Evolutionary conservation across 2,797 vertebrate species (phyloP).

Genomic region (Pantherophis alleghaniensis): DNA sequence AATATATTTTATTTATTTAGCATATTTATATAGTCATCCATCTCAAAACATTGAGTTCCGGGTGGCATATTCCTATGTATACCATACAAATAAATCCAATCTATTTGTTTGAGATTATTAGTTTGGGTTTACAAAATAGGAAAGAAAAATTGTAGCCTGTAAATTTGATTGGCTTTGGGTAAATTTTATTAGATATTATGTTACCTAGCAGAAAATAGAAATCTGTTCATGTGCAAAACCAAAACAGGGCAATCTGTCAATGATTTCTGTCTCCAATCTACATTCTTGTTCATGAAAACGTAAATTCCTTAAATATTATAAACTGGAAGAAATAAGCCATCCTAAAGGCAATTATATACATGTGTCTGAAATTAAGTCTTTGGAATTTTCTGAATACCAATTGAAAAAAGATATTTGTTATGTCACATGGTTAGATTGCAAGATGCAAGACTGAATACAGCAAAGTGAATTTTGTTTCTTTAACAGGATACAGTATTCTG

Average conservation of each 20-base stretch:
- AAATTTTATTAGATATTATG: neutral
- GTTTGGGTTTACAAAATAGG: neutral
- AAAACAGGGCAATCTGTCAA: neutral
- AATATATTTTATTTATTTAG: neutral
- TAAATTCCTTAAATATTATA: conserved; percentile 2
- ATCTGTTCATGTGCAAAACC: neutral
- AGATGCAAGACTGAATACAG: conserved; percentile 4
- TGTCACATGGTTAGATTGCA: neutral
- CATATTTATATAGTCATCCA: neutral
- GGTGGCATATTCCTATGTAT: neutral
- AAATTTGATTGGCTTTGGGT: neutral
- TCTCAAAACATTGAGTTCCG: neutral
- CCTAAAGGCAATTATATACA: neutral
- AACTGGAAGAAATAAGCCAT: neutral
- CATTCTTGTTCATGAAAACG: neutral
- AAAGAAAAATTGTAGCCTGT: neutral
- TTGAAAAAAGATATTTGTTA: neutral
- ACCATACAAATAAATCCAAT: neutral
- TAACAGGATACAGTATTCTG: neutral
- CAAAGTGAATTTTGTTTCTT: neutral
- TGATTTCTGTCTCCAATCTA: neutral
- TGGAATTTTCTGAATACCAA: conserved; percentile 1
- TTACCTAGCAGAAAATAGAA: neutral
- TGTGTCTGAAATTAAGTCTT: neutral
- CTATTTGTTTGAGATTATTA: neutral